Evolutionary conservation across 2,113 vertebrate species (phyloP).

Genomic region (Melanerpes formicivorus): DNA sequence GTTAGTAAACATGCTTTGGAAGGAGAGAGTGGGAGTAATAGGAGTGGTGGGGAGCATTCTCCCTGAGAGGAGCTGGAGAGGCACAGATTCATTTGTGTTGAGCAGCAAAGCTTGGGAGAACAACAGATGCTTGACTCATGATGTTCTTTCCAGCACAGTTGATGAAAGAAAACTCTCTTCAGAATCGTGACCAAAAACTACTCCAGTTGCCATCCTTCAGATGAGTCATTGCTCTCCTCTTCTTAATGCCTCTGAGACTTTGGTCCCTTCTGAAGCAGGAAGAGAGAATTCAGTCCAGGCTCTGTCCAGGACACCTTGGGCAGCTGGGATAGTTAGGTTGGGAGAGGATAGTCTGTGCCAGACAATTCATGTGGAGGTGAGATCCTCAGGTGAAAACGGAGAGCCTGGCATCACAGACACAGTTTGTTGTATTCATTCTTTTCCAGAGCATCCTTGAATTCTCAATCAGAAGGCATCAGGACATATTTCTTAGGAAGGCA

Average conservation of each 20-base stretch:
- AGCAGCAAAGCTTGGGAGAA: background rate
- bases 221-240: background rate
- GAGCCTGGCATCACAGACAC: background rate
- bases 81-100: background rate
- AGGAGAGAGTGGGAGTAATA: background rate
- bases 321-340: background rate
- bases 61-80: background rate
- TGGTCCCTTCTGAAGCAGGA: background rate
- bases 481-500: background rate
- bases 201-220: background rate
- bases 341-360: rapidly evolving
- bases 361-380: background rate
- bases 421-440: background rate
- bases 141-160: background rate
- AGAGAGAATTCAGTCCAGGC: background rate
- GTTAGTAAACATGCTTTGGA: background rate
- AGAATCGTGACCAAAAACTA: background rate
- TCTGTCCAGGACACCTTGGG: background rate
- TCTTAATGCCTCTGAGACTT: background rate
- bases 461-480: background rate
- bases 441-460: background rate
- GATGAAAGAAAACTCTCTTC: constrained; percentile 1
- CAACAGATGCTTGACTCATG: constrained; percentile 30
- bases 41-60: background rate
- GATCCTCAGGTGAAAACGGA: background rate